These are phyloP conservation scores for Cheirogaleus major DNA, from an alignment of 2,797 vertebrate genomes.

Conservation along the genomic window DNA sequence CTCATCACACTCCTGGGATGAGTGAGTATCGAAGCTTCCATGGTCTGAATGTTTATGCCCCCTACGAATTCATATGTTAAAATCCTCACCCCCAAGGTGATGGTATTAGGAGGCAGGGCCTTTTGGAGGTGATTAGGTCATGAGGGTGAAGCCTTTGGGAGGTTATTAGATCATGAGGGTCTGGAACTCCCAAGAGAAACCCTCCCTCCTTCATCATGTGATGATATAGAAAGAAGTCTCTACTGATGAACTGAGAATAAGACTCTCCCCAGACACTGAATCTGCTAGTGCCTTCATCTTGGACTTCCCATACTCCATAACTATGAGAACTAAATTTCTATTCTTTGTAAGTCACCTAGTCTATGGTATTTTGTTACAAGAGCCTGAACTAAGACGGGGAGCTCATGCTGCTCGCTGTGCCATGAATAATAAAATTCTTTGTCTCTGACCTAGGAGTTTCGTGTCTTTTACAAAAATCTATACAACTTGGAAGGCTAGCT, in stretches of 20 bases:
- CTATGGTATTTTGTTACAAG: not conserved
- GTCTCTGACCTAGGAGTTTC: not conserved
- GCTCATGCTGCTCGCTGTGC: not conserved
- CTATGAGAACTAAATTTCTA: not conserved
- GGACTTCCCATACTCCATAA: not conserved
- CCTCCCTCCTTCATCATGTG: not conserved
- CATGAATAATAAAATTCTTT: not conserved
- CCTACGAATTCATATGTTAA: not conserved
- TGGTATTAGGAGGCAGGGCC: not conserved
- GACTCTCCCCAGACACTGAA: not conserved
- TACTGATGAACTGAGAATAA: not conserved
- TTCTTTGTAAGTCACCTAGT: not conserved
- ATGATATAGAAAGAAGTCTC: not conserved
- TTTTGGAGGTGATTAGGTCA: not conserved
- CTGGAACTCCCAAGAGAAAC: not conserved
- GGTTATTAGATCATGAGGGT: not conserved
- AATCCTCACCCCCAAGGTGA: not conserved
- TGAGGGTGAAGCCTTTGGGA: not conserved
- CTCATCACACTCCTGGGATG: not conserved
- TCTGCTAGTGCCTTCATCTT: not conserved
- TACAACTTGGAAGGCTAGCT: not conserved
- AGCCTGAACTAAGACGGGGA: not conserved
- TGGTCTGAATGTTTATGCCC: not conserved
- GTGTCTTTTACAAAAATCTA: not conserved
- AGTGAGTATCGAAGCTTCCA: not conserved